Evolutionary conservation across 2,888 invertebrate genomes (phyloP).

Genomic region (Phoronis australis): DNA sequence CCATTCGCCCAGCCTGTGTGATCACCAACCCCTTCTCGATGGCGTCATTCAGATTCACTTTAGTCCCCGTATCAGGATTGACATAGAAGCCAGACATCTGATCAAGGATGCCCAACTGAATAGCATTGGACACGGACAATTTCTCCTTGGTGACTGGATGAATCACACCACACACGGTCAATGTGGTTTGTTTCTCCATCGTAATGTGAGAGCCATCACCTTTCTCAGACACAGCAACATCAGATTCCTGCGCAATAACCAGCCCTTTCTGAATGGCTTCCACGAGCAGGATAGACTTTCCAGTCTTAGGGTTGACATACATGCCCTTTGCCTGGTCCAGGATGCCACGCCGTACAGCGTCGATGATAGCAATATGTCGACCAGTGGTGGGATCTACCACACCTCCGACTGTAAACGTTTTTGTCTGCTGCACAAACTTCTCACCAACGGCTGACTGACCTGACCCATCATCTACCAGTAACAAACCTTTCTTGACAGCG

Average conservation of each 20-base stretch:
- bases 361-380: conserved; percentile 54
- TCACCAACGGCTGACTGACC: background rate
- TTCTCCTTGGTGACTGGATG: conserved; percentile 64
- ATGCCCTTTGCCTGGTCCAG: conserved; percentile 66
- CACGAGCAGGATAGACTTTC: background rate
- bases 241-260: conserved; percentile 64
- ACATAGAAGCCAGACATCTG: conserved; percentile 57
- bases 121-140: conserved; percentile 69
- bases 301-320: conserved; percentile 62
- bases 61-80: conserved; percentile 74
- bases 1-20: conserved; percentile 10
- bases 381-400: conserved; percentile 52
- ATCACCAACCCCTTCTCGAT: conserved; percentile 70
- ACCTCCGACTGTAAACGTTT: conserved; percentile 23
- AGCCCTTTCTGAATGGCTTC: conserved; percentile 76
- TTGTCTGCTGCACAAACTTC: background rate
- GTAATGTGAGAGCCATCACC: background rate
- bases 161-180: conserved; percentile 33
- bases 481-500: conserved; percentile 72
- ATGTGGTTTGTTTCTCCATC: background rate
- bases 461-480: conserved; percentile 62
- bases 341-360: conserved; percentile 78
- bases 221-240: background rate
- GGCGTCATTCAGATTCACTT: conserved; percentile 75
- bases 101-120: conserved; percentile 79